Evolutionary conservation across 2,797 vertebrate genomes (phyloP).

Genomic region (Chloroceryle inda): DNA sequence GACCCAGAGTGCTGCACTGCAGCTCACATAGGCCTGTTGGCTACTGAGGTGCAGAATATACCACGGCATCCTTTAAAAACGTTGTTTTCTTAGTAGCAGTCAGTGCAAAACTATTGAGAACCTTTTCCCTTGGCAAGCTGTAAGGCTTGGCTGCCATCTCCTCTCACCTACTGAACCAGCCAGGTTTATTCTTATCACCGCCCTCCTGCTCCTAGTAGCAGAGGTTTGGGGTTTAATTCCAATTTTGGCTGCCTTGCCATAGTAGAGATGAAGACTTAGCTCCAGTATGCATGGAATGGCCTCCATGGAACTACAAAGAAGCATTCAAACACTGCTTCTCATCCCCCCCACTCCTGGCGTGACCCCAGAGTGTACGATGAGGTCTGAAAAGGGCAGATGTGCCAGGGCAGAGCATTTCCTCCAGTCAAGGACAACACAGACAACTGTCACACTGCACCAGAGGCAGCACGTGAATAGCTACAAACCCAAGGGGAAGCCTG

Average conservation of each 20-base stretch:
- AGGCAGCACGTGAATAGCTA: neutral
- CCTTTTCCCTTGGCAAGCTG: neutral
- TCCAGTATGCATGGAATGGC: neutral
- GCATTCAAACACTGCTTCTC: neutral
- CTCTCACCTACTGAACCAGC: neutral
- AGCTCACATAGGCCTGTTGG: neutral
- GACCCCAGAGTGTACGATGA: neutral
- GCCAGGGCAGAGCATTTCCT: neutral
- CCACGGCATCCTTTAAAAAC: neutral
- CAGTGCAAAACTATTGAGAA: neutral
- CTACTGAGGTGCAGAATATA: neutral
- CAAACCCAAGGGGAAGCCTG: neutral
- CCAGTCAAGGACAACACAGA: neutral
- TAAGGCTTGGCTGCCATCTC: neutral
- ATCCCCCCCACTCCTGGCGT: neutral
- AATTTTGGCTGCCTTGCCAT: neutral
- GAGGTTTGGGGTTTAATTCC: neutral
- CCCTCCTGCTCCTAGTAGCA: neutral
- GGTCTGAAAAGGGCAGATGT: neutral
- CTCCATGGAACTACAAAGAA: neutral
- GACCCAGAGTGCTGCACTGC: neutral
- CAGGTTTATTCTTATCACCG: neutral
- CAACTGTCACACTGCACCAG: neutral
- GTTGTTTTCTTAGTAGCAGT: neutral
- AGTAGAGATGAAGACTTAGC: neutral